phyloP scores from a whole-genome alignment of 30 jellyfish, hydroid and myxozoan genomes.

The Aurelia sp. region DNA sequence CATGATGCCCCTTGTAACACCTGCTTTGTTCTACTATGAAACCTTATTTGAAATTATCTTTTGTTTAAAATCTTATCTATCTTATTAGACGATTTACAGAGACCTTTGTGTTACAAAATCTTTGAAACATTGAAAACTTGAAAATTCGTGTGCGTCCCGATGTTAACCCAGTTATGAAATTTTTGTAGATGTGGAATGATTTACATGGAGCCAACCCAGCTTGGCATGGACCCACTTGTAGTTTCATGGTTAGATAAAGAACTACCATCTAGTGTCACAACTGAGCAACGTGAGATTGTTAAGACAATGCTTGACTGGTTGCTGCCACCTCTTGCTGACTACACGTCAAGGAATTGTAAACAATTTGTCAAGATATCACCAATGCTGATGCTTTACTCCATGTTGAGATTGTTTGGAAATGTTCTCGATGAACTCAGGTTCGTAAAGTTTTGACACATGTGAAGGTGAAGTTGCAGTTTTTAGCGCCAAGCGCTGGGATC shows the following conservation, averaged over 20 bases:
- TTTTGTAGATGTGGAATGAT: conserved; percentile 71
- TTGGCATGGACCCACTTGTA: conserved; percentile 54
- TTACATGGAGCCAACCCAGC: conserved; percentile 74
- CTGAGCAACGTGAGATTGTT: conserved; percentile 42
- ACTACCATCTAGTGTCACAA: conserved; percentile 38
- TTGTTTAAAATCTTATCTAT: too few relatives aligned
- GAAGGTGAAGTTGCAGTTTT: too few relatives aligned
- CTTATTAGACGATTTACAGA: too few relatives aligned
- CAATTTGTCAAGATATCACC: conserved; percentile 56
- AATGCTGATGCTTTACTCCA: conserved; percentile 61
- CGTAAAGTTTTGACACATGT: not conserved
- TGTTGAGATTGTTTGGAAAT: conserved; percentile 61
- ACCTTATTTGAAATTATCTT: too few relatives aligned
- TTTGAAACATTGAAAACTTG: too few relatives aligned
- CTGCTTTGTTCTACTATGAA: too few relatives aligned
- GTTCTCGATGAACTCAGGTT: conserved; percentile 67
- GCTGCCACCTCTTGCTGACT: conserved; percentile 62
- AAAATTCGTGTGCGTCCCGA: too few relatives aligned
- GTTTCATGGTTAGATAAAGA: conserved; percentile 60
- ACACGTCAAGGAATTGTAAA: conserved; percentile 35
- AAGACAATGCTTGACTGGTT: conserved; percentile 51
- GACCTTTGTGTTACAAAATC: too few relatives aligned
- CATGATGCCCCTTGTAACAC: too few relatives aligned
- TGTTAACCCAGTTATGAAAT: not conserved
- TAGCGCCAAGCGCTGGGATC: too few relatives aligned